phyloP scores from a whole-genome alignment of 2,888 invertebrate species.

The Anorthoa munda region DNA sequence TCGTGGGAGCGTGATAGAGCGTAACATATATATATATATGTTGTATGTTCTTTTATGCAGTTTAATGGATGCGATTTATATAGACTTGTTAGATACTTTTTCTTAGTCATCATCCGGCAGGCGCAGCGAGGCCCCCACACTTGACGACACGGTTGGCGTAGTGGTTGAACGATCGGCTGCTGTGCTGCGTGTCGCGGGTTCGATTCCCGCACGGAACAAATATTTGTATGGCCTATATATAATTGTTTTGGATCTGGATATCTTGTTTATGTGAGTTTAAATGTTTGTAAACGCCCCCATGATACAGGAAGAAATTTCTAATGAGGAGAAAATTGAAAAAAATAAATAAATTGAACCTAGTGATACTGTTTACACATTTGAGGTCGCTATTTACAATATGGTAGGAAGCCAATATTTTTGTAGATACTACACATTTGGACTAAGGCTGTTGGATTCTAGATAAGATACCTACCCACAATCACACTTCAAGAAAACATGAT shows the following conservation, averaged over 20 bases:
- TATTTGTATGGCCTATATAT: no score
- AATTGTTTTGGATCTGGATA: no score
- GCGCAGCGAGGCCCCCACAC: background rate
- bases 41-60: slow-evolving; percentile 2
- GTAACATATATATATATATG: background rate
- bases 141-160: no score
- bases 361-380: background rate
- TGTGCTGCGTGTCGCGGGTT: no score
- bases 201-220: no score
- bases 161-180: no score
- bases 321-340: no score
- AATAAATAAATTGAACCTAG: no score
- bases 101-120: background rate
- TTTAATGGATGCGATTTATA: slow-evolving; percentile 14
- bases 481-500: background rate
- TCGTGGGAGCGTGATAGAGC: slow-evolving; percentile 34
- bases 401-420: background rate
- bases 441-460: background rate
- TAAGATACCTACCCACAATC: background rate
- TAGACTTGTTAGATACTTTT: slow-evolving; percentile 13
- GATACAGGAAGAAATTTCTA: no score
- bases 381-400: background rate
- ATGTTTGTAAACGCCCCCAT: no score
- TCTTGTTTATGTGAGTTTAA: no score
- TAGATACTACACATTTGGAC: background rate